A percentile compares a stretch with the other conserved stretches of the same genome.
Evolutionary conservation across 2,113 vertebrate species (phyloP).

Genomic region (Semnornis frantzii): DNA sequence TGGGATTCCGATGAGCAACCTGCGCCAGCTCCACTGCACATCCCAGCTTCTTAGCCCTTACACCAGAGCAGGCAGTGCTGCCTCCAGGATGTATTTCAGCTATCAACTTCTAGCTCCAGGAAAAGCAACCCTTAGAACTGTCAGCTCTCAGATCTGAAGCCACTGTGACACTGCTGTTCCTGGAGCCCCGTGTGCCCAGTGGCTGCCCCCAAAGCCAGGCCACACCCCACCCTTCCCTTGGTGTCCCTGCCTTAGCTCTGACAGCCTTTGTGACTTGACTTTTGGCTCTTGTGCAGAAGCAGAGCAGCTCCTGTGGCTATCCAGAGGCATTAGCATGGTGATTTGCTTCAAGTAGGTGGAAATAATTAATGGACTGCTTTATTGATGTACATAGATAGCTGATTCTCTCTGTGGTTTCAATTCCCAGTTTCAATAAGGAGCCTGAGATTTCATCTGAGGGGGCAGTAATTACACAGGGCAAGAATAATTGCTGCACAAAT

Average conservation of each 20-base stretch:
- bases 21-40: not conserved
- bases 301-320: conserved; percentile 27
- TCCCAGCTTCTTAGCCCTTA: not conserved
- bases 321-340: conserved; percentile 57
- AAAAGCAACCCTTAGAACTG: not conserved
- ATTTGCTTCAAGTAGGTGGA: conserved; percentile 67
- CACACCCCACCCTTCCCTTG: conserved; percentile 1
- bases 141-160: not conserved
- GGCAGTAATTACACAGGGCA: conserved; percentile 69
- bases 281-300: conserved; percentile 49
- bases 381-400: conserved; percentile 65
- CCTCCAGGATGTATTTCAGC: not conserved
- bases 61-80: not conserved
- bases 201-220: conserved; percentile 43
- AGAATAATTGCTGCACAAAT: conserved; percentile 63
- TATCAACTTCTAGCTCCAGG: not conserved
- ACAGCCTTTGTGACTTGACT: conserved; percentile 1
- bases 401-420: conserved; percentile 63
- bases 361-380: conserved; percentile 75
- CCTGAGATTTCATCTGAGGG: conserved; percentile 72
- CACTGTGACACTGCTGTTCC: not conserved
- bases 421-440: conserved; percentile 68
- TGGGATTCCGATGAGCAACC: not conserved
- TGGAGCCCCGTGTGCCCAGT: conserved; percentile 57
- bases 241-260: conserved; percentile 6